Conservation (phyloP, 35 echinoderm and acorn worm genomes). For the Diadema setosum region DNA sequence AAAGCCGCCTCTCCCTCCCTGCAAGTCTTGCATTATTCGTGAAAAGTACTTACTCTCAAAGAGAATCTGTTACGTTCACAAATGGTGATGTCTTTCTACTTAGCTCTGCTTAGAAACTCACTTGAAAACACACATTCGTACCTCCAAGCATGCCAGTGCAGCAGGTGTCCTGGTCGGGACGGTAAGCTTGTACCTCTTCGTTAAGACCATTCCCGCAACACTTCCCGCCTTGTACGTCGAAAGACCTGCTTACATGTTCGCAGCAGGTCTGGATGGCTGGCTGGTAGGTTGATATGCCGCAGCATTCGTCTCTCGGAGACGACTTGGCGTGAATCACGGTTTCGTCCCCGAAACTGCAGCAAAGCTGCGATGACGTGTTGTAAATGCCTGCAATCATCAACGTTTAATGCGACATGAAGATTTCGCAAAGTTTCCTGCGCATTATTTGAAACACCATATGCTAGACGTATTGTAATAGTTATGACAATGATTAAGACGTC, state of each 20-base stretch:
- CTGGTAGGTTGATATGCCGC: constrained; percentile 29
- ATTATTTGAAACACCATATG: neutral
- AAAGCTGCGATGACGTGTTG: neutral
- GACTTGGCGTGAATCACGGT: neutral
- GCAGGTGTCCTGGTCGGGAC: neutral
- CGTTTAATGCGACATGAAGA: neutral
- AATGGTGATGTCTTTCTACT: too few species aligned
- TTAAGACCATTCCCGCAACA: neutral
- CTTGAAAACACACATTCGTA: too few species aligned
- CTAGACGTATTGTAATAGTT: neutral
- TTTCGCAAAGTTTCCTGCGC: neutral
- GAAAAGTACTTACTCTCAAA: too few species aligned
- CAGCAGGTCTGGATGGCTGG: constrained; percentile 10
- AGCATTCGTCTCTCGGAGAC: constrained; percentile 1
- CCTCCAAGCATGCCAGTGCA: neutral
- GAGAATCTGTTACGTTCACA: too few species aligned
- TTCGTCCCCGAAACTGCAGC: neutral
- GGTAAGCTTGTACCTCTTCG: neutral
- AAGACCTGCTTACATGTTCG: neutral
- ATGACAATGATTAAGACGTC: neutral
- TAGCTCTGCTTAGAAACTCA: too few species aligned
- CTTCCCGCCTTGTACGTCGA: neutral
- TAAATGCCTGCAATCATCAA: neutral
- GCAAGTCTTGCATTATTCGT: too few species aligned
- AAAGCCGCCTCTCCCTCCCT: too few species aligned